Evolutionary conservation across 2,113 vertebrate species (phyloP).

Genomic region (Gallinago jamesoni): DNA sequence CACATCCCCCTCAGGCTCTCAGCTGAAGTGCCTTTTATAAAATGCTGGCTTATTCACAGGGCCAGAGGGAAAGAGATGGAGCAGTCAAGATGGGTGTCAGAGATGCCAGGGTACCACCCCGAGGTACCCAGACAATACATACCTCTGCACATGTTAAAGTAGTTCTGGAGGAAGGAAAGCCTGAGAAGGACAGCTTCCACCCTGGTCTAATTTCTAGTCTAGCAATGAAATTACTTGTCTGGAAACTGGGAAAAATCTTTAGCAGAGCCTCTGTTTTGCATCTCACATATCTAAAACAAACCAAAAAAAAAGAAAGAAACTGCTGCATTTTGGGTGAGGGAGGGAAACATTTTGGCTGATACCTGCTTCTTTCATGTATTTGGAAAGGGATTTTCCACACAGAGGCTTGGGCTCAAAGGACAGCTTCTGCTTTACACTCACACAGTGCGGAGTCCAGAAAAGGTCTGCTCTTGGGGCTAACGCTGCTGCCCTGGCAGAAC

Average conservation of each 20-base stretch:
- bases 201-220: not conserved
- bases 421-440: not conserved
- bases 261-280: not conserved
- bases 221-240: not conserved
- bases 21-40: not conserved
- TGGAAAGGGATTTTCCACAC: not conserved
- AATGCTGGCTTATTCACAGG: not conserved
- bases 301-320: not conserved
- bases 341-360: not conserved
- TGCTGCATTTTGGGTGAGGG: not conserved
- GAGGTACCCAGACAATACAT: accelerated
- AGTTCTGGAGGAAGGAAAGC: not conserved
- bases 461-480: not conserved
- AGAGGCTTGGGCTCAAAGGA: not conserved
- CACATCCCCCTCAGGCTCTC: not conserved
- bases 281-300: not conserved
- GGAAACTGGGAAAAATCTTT: not conserved
- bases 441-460: not conserved
- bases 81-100: not conserved
- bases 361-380: not conserved
- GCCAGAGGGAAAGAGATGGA: not conserved
- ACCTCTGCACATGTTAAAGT: not conserved
- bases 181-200: not conserved
- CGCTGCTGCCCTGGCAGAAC: not conserved
- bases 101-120: accelerated